Evolutionary conservation across 2,888 invertebrate genomes (phyloP), one percentile per base, ranked within the genome.

Genomic region (Catocala nupta): DNA sequence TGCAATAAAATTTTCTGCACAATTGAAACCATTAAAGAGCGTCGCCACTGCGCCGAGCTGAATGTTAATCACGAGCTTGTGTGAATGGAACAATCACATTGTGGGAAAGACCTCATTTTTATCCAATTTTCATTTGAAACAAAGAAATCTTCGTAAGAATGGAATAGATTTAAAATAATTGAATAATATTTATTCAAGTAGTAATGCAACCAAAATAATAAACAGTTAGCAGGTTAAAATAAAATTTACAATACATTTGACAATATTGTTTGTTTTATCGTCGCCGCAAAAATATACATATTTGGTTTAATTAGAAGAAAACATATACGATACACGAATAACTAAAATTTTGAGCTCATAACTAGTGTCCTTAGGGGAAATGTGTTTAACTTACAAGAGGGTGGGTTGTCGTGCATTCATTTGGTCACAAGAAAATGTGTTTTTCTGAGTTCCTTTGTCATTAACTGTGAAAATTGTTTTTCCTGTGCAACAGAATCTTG

Each of bases 1-100:
- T 91, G 91, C 90, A 90, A 92, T 92, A 92, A 91, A 92, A 93
- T 91, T 91, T 92, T 92, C 93, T 89, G 87, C 90, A 91, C 92
- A 92, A 92, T 93, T 91, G 92, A 90, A 90, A 88, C 91, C 91
- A 91, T 92, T 93, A 90, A 90, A 89, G 87, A 88, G 83, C 88
- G 87, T 87, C 87, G 86, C 84, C 83, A 81, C 83, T 80, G 83
- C 83, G 85, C 86, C 65, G 77, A 73, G 82, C 79, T 88, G 91
- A 92, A 91, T 92, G 90, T 91, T 92, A 91, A 92, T 92, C 91
- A 86, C 87, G 78, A 73, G 81, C 86, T 88, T 84, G 88, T 90
- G 88, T 92, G 91, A 91, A 92, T 90, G 84, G 90, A 90, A 92
- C 90, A 90, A 90, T 92, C 88, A 88, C 87, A 88, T 84, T 85